phyloP scores from a whole-genome alignment of 2,797 vertebrate genomes.

The Danio jaintianensis region DNA sequence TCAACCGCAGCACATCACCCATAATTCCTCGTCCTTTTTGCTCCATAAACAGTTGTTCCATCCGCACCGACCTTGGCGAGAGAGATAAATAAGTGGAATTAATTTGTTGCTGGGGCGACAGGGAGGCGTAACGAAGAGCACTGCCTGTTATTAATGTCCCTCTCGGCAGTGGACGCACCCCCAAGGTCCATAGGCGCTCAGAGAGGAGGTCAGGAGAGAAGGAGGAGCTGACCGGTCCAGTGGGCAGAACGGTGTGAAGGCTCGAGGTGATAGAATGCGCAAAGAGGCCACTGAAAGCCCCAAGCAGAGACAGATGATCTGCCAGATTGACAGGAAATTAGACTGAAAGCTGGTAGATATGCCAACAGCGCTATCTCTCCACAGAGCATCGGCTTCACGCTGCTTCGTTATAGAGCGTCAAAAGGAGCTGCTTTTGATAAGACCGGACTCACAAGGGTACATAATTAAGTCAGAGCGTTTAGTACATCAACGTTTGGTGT shows the following conservation, averaged over 20 bases:
- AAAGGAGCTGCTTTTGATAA: constrained; percentile 45
- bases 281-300: constrained; percentile 45
- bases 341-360: constrained; percentile 50
- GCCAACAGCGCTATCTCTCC: constrained; percentile 48
- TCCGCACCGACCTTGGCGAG: constrained; percentile 60
- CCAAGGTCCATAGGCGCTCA: constrained; percentile 50
- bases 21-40: constrained; percentile 61
- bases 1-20: constrained; percentile 56
- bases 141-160: constrained; percentile 59
- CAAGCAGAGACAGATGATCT: constrained; percentile 58
- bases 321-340: constrained; percentile 59
- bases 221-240: constrained; percentile 33
- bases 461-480: constrained; percentile 31
- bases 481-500: constrained; percentile 1
- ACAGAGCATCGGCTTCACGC: constrained; percentile 34
- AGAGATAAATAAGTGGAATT: constrained; percentile 68
- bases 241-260: constrained; percentile 29
- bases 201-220: constrained; percentile 55
- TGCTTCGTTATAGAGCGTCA: constrained; percentile 8
- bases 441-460: constrained; percentile 33
- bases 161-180: constrained; percentile 60
- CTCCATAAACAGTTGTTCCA: constrained; percentile 65
- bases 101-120: constrained; percentile 63
- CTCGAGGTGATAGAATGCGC: constrained; percentile 39
- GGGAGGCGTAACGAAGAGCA: constrained; percentile 57